Conservation (phyloP, 2,113 vertebrate species). For the Tylochromis polylepis region DNA sequence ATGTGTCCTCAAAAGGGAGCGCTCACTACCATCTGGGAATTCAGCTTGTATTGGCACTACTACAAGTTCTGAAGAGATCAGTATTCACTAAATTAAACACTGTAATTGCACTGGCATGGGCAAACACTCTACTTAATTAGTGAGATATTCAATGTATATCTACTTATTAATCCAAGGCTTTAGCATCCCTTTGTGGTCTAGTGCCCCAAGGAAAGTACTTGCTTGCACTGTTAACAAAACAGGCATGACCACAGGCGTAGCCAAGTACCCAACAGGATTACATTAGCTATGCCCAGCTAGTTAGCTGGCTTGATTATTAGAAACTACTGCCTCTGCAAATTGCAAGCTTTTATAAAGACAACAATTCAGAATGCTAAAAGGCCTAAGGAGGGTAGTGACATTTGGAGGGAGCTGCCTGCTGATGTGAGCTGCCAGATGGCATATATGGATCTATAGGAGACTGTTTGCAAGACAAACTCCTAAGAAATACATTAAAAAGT, state of each 20-base stretch:
- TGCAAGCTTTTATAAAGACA: neutral
- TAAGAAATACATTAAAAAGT: constrained; percentile 42
- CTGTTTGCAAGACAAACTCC: neutral
- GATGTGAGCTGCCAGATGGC: constrained; percentile 8
- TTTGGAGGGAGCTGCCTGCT: neutral
- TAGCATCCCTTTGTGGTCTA: constrained; percentile 14
- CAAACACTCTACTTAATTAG: constrained; percentile 28
- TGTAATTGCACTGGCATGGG: neutral
- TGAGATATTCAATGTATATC: constrained; percentile 22
- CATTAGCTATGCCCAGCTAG: constrained; percentile 24
- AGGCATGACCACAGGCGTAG: constrained; percentile 20
- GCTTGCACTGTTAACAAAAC: constrained; percentile 25
- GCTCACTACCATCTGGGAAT: neutral
- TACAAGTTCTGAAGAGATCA: neutral
- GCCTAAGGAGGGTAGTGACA: neutral
- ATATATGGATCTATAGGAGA: constrained; percentile 49
- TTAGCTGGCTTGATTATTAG: constrained; percentile 12
- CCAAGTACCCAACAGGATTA: constrained; percentile 29
- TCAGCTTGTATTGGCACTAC: neutral
- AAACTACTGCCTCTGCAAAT: neutral
- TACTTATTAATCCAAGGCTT: constrained; percentile 34
- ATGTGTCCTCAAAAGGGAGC: neutral
- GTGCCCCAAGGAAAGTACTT: neutral
- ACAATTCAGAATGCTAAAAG: neutral
- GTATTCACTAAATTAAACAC: constrained; percentile 10